Evolutionary conservation across 2,113 vertebrate species (phyloP), one percentile per base, ranked within the genome.

Genomic region (Calyptommatus sinebrachiatus): DNA sequence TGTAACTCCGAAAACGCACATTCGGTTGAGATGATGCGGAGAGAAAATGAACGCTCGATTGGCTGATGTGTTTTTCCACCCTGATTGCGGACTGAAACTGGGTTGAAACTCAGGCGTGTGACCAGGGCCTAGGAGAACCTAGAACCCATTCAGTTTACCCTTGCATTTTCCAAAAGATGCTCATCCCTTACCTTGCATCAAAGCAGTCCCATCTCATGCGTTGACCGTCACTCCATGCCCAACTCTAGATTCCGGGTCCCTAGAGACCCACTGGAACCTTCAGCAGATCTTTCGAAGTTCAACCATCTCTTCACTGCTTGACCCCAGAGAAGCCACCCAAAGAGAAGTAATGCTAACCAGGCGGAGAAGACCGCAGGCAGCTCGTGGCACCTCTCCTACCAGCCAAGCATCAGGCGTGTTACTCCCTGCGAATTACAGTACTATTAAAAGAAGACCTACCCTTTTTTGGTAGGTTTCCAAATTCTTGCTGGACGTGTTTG

Each of bases 381-480:
- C 20, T 16, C 21, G 4, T 20, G 24, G 48, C 31, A 60, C 28
- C 72, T 75, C 24, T 29, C 11, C 79, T 68, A 65, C 72, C 31
- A 46, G 35, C 50, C 67, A 20, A 75, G 53, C 65, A 45, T 48
- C 35, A 75, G 41, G 73, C 26, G 16, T 31, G 35, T 62, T 76
- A 62, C 73, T 81, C 79, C 45, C 66, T 61, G 50, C 18, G 53
- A 69, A 81, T 75, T 70, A 60, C 72, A 48, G 50, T 46, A 62
- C 41, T 61, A 75, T 75, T 75, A 81, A 75, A 53, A 60, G 60
- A 72, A 73, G 79, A 31, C 79, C 73, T 75, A 9, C 65, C 79
- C 79, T 45, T 31, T 70, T 74, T 73, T 81, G 79, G 73, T 16
- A 46, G 66, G 35, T 8, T 46, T 70, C 79, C 79, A 81, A 69